Percentiles rank a stretch among this genome's conserved stretches.
phyloP scores from a whole-genome alignment of 1,140 invertebrate genomes.

The Hydropsyche tenuis region DNA sequence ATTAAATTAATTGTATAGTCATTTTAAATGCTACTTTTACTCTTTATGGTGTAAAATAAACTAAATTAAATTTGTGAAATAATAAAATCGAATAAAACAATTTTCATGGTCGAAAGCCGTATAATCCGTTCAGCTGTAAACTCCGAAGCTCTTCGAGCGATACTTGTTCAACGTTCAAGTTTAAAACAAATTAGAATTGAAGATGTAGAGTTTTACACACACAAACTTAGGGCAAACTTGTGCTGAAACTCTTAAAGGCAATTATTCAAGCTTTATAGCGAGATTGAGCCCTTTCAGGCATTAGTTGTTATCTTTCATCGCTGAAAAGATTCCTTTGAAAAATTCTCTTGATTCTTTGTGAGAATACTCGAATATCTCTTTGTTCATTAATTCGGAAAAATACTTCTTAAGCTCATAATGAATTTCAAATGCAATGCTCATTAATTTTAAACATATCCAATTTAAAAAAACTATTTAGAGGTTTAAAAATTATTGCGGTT shows the following conservation, averaged over 20 bases:
- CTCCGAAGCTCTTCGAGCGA: neutral
- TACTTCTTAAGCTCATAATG: no score
- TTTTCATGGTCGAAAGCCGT: slow-evolving; percentile 13
- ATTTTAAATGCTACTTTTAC: no score
- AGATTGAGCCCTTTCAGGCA: slow-evolving; percentile 6
- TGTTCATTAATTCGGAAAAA: no score
- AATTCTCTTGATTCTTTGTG: no score
- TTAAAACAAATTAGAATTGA: slow-evolving; percentile 25
- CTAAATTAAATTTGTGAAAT: neutral
- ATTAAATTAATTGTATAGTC: no score
- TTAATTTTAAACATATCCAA: no score
- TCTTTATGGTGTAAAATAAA: no score
- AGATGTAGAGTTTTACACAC: neutral
- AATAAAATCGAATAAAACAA: slow-evolving; percentile 14
- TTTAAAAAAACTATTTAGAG: no score
- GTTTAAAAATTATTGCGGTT: no score
- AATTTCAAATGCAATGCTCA: no score
- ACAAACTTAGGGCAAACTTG: neutral
- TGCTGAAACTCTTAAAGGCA: neutral
- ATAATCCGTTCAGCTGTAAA: slow-evolving; percentile 4
- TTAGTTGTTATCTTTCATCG: neutral
- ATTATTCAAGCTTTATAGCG: slow-evolving; percentile 10
- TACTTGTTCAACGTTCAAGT: slow-evolving; percentile 10
- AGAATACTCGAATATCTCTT: no score
- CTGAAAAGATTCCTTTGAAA: no score